phyloP scores from a whole-genome alignment of 2,113 vertebrate species.

The Machaerirhynchus nigripectus region DNA sequence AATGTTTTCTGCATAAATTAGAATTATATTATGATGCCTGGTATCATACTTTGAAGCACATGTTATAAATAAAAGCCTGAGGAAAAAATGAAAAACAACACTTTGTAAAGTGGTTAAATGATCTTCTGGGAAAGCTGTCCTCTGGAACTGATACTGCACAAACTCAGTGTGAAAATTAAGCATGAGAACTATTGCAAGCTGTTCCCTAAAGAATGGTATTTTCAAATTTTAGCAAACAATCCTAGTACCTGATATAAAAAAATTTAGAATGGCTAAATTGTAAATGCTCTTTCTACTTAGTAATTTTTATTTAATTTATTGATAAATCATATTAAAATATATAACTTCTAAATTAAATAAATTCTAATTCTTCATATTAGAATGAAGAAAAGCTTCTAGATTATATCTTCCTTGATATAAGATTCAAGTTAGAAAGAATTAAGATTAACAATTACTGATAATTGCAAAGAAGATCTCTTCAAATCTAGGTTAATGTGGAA shows the following conservation, averaged over 20 bases:
- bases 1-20: conserved; percentile 46
- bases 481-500: neutral
- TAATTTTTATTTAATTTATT: neutral
- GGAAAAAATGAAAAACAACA: conserved; percentile 26
- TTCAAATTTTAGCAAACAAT: neutral
- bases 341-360: neutral
- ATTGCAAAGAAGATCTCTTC: neutral
- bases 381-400: neutral
- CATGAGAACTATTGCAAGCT: neutral
- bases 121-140: conserved; percentile 31
- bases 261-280: neutral
- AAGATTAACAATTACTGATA: neutral
- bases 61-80: conserved; percentile 44
- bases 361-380: neutral
- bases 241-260: neutral
- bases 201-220: neutral
- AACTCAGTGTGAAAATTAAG: conserved; percentile 2
- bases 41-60: conserved; percentile 13
- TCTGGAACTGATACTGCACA: neutral
- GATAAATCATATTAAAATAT: neutral
- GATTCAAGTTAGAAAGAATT: neutral
- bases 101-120: conserved; percentile 25
- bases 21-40: conserved; percentile 19
- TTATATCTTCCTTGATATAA: neutral
- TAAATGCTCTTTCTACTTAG: neutral